A percentile compares a stretch with the other conserved stretches of the same genome.
Conservation (phyloP, 1,140 invertebrate genomes). For the Hyposmocoma kahamanoa region DNA sequence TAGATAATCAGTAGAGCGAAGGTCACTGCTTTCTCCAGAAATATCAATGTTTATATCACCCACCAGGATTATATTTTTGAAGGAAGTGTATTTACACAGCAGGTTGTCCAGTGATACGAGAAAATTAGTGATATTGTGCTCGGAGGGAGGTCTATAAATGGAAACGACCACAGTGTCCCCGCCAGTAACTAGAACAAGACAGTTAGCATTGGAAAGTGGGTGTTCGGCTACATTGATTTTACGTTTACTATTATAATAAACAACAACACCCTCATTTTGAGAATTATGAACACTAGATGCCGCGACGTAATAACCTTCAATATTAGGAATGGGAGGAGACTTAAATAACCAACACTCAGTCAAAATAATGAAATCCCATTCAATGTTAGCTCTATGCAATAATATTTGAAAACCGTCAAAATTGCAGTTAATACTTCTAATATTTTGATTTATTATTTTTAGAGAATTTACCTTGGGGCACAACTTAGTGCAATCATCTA, state of each 20-base stretch:
- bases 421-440: constrained; percentile 16
- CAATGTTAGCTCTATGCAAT: constrained; percentile 8
- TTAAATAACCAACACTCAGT: constrained; percentile 15
- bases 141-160: not conserved
- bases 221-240: not conserved
- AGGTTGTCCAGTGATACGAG: not conserved
- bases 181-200: not conserved
- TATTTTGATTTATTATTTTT: constrained; percentile 5
- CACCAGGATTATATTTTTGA: not conserved
- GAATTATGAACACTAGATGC: not conserved
- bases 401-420: not conserved
- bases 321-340: not conserved
- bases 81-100: not conserved
- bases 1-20: not conserved
- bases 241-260: not conserved
- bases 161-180: not conserved
- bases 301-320: not conserved
- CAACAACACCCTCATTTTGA: not conserved
- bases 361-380: constrained; percentile 12
- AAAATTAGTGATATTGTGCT: not conserved
- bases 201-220: not conserved
- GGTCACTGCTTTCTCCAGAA: not conserved
- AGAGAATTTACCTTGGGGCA: not conserved
- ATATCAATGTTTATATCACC: not conserved
- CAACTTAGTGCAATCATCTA: not conserved